Evolutionary conservation across 2,113 vertebrate genomes (phyloP).

Genomic region (Nothocercus nigrocapillus): DNA sequence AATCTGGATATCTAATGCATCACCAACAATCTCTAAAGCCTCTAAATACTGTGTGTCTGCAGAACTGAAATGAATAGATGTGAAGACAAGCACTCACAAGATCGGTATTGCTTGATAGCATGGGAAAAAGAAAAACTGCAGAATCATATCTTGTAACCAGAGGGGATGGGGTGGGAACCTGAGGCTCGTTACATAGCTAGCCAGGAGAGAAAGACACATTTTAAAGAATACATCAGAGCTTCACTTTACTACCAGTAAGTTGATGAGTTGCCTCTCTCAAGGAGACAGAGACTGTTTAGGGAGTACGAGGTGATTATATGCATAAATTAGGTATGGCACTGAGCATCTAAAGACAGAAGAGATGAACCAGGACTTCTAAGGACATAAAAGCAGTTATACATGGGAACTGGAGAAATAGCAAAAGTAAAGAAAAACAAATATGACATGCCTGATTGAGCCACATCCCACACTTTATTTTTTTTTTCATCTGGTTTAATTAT

Average conservation of each 20-base stretch:
- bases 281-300: background rate
- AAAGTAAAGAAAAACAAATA: background rate
- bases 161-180: background rate
- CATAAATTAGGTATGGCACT: background rate
- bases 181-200: background rate
- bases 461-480: background rate
- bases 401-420: background rate
- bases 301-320: background rate
- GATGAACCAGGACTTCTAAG: background rate
- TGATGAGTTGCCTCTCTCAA: background rate
- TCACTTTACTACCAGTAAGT: background rate
- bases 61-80: background rate
- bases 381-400: background rate
- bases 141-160: background rate
- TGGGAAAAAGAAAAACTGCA: background rate
- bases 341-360: background rate
- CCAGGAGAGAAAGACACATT: background rate
- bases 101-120: rapidly evolving
- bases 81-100: rapidly evolving
- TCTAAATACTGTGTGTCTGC: background rate
- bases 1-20: background rate
- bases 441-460: background rate
- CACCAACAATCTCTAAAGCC: rapidly evolving
- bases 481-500: background rate
- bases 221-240: background rate